These are phyloP conservation scores for Anarsia innoxiella DNA, from an alignment of 2,888 invertebrate species.

Conservation along the genomic window DNA sequence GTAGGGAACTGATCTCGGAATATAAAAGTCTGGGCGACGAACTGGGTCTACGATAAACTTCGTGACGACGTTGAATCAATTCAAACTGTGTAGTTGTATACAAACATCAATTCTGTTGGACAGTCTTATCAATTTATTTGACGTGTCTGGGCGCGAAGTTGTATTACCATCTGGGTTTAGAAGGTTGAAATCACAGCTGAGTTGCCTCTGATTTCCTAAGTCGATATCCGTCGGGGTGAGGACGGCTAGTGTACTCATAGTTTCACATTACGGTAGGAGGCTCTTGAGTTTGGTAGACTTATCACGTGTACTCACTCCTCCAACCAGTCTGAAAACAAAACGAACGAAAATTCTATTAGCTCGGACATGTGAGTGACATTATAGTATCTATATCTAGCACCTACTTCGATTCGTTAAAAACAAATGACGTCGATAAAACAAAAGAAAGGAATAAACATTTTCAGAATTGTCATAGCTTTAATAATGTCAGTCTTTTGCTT, in stretches of 20 bases:
- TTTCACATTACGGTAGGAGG: constrained; percentile 31
- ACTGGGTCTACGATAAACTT: constrained; percentile 42
- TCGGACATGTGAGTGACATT: too few relatives aligned
- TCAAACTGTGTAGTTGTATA: constrained; percentile 24
- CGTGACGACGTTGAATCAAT: not conserved
- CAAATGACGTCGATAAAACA: too few relatives aligned
- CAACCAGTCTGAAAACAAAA: constrained; percentile 86
- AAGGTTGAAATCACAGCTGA: constrained; percentile 51
- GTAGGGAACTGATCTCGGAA: constrained; percentile 57
- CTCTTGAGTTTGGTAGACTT: constrained; percentile 63
- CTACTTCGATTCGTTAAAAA: too few relatives aligned
- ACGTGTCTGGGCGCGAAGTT: constrained; percentile 29
- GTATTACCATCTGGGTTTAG: constrained; percentile 15
- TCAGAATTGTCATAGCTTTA: too few relatives aligned
- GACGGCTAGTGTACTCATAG: constrained; percentile 25
- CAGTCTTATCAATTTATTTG: constrained; percentile 63
- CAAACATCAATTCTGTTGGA: constrained; percentile 68
- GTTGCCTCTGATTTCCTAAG: constrained; percentile 34
- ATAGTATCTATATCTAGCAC: too few relatives aligned
- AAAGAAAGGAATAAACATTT: too few relatives aligned
- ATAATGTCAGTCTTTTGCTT: too few relatives aligned
- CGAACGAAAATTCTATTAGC: not conserved
- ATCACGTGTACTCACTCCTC: constrained; percentile 96
- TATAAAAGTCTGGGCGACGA: constrained; percentile 51
- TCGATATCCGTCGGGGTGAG: constrained; percentile 24